Base-by-base conservation (phyloP, 2,888 invertebrate species). In the Tiphia femorata region DNA sequence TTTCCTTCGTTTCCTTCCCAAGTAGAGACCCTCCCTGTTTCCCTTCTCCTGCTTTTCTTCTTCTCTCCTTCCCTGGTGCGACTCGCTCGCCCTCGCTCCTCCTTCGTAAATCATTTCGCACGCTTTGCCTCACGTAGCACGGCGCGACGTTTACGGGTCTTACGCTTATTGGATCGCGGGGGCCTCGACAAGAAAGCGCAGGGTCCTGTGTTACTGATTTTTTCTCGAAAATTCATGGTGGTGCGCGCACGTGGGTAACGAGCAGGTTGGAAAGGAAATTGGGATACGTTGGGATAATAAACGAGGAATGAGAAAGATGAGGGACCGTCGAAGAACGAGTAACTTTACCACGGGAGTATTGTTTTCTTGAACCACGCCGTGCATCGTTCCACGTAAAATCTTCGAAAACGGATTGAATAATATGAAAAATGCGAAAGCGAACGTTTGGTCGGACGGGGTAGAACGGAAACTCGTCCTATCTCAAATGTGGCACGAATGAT, bases 51-150 rank as follows among this genome's bases (percentile, higher is more conserved):
- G 49, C 7, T 29, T 44, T 29, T 12, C 46, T 27, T 40, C 64
- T 53, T 66, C 62, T 49, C 37, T 47, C 48, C 49, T 64, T 62
- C 56, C 49, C 44, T 53, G 58, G 54, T 49, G 52, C 46, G 53
- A n/a, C 54, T 68, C 59, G 62, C 67, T 58, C 66, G 63, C 58
- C 63, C 49, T 61, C 62, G 62, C 63, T 49, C 64, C 42, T 68
- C 58, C 77, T 73, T 53, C 75, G 77, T 79, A 78, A 79, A 78
- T 78, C 77, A 79, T 74, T 61, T 62, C 51, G 53, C 58, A 60
- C 62, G 69, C 64, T 71, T 72, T 60, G 59, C 69, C 64, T 47
- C 63, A 58, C 42, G 64, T 37, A 27, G 51, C 30, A 49, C 44
- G 53, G 17, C 50, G 35, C 63, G 70, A 72, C 68, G 57, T 67